Evolutionary conservation across 2,888 invertebrate genomes (phyloP).

Genomic region (Nomada fucata): DNA sequence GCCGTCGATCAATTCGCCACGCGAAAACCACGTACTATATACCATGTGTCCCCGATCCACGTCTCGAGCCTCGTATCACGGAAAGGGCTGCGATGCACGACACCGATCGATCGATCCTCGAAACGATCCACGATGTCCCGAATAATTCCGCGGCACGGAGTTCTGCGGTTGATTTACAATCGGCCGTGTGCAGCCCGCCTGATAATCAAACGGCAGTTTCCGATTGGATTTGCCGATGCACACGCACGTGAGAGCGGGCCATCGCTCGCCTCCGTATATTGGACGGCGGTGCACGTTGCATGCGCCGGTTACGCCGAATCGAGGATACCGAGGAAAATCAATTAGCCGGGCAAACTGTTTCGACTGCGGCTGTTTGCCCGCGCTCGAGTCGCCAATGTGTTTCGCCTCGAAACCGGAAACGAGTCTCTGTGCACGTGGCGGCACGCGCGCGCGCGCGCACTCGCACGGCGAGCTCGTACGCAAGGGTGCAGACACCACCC

Average conservation of each 20-base stretch:
- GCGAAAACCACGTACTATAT: background rate
- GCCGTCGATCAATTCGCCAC: background rate
- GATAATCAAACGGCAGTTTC: constrained; percentile 72
- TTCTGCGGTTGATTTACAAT: constrained; percentile 72
- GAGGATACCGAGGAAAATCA: constrained; percentile 75
- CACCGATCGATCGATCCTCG: constrained; percentile 47
- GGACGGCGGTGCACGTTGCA: constrained; percentile 35
- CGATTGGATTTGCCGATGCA: constrained; percentile 69
- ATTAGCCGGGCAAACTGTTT: constrained; percentile 75
- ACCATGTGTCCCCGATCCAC: background rate
- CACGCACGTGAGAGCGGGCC: constrained; percentile 7
- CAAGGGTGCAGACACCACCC: background rate
- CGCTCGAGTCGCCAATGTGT: constrained; percentile 62
- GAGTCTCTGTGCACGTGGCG: constrained; percentile 11
- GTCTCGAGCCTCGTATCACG: background rate
- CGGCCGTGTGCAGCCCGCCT: constrained; percentile 60
- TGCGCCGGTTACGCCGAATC: constrained; percentile 52
- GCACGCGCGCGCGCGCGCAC: background rate
- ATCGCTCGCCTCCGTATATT: constrained; percentile 50
- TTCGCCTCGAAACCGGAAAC: constrained; percentile 55
- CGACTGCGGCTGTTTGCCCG: constrained; percentile 70
- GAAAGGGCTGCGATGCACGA: constrained; percentile 4
- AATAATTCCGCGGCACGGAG: constrained; percentile 58
- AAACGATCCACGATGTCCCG: constrained; percentile 43
- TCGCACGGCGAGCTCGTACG: background rate